Evolutionary conservation across 2,113 vertebrate species (phyloP), one percentile per base, ranked within the genome.

Genomic region (Brachyistius frenatus): DNA sequence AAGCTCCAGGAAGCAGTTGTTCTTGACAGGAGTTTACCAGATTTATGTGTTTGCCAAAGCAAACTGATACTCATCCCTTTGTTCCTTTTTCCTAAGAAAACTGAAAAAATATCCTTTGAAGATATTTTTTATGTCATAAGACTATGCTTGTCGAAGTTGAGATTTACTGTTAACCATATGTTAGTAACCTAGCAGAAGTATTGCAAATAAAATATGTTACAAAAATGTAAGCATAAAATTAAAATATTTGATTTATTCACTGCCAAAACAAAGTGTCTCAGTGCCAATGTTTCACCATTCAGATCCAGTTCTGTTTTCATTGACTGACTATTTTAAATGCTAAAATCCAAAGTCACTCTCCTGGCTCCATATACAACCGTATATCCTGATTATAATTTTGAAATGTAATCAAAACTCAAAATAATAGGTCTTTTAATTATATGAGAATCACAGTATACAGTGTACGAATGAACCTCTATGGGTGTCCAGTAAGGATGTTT

Each of bases 351-450:
- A 54, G 10, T 55, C 53, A n/a, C 31, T 23, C 23, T 23, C 23
- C 23, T 23, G n/a, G 7, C n/a, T 49, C n/a, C 3, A 72, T 36
- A 60, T 73, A 16, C 31, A 57, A 14, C 16, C 31, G 23, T 35
- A 35, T 7, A 35, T 46, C 30, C 44, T 6, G n/a, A 62, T 62
- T 47, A 73, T 64, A 41, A 68, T 15, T n/a, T 33, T 39, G 31
- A 77, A 70, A 67, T 71, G 70, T 82, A 80, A 78, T 82, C 41
- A 78, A 70, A 73, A 81, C 15, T 66, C n/a, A 55, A 23, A 37
- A 52, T 46, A 76, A 39, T 81, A 60, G 58, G 53, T 76, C 46
- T 44, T 35, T 2, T 50, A 78, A 55, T 58, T 65, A 74, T 46
- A 56, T 3, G 11, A 50, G 41, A 50, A 57, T 78, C 56, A 44